Percentiles rank a stretch among this genome's conserved stretches.
These are phyloP conservation scores for Cecropterus lyciades DNA, from an alignment of 1,140 invertebrate species.

Conservation along the genomic window DNA sequence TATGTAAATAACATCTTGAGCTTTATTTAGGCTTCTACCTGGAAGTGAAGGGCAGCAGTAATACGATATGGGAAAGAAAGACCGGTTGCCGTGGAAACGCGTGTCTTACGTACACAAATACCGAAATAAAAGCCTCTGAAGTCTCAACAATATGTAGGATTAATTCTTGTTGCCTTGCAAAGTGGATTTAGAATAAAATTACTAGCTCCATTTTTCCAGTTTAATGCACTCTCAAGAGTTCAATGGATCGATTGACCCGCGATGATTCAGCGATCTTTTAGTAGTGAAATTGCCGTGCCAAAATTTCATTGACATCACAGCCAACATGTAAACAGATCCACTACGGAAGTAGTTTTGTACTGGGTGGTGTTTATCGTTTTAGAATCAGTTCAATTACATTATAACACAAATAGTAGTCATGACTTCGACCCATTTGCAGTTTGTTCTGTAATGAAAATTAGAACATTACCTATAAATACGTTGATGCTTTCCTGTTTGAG, in stretches of 20 bases:
- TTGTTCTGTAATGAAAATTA: not conserved
- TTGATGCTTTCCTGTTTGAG: too few relatives aligned
- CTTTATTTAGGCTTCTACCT: constrained; percentile 79
- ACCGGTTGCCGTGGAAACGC: constrained; percentile 9
- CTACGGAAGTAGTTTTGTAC: not conserved
- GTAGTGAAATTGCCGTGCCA: not conserved
- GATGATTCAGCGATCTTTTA: constrained; percentile 10
- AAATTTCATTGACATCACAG: constrained; percentile 22
- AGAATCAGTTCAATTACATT: not conserved
- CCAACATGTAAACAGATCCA: not conserved
- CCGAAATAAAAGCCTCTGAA: not conserved
- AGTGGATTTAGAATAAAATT: not conserved
- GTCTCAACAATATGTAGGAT: not conserved
- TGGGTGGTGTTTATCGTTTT: not conserved
- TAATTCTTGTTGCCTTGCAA: not conserved
- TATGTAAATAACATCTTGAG: constrained; percentile 81
- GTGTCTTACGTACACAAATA: not conserved
- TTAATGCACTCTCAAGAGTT: not conserved
- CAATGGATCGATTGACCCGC: constrained; percentile 6
- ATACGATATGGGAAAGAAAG: constrained; percentile 28
- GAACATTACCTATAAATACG: too few relatives aligned
- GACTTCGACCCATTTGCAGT: not conserved
- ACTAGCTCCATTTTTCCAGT: not conserved
- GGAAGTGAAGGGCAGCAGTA: constrained; percentile 36
- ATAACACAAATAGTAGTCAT: not conserved